These are phyloP conservation scores for Helostoma temminkii DNA, from an alignment of 2,797 vertebrate species.

Conservation along the genomic window DNA sequence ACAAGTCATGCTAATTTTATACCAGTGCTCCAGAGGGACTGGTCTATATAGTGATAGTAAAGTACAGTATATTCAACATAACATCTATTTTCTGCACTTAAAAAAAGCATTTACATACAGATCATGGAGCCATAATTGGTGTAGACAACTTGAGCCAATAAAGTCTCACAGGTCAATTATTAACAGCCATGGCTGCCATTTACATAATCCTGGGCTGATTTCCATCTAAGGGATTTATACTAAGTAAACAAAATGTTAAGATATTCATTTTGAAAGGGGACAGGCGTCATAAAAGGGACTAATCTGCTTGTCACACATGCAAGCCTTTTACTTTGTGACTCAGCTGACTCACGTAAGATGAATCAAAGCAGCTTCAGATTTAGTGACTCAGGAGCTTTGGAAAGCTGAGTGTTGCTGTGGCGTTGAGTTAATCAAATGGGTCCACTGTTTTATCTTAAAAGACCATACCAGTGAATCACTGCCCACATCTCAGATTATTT, in stretches of 20 bases:
- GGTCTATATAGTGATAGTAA: not conserved
- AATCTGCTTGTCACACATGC: conserved; percentile 63
- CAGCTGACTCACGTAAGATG: conserved; percentile 60
- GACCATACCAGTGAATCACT: conserved; percentile 15
- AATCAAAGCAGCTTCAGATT: conserved; percentile 58
- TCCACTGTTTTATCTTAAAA: conserved; percentile 46
- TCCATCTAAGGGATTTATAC: conserved; percentile 63
- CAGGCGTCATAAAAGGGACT: conserved; percentile 56
- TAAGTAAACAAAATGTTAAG: conserved; percentile 63
- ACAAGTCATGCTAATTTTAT: conserved; percentile 8
- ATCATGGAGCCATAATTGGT: conserved; percentile 49
- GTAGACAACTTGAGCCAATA: conserved; percentile 72
- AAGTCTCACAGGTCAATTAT: conserved; percentile 79
- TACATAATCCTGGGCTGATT: conserved; percentile 63
- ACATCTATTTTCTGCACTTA: conserved; percentile 62
- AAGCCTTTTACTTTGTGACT: conserved; percentile 41
- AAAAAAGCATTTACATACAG: conserved; percentile 66
- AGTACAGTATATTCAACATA: conserved; percentile 30
- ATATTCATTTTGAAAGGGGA: conserved; percentile 60
- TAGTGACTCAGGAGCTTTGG: conserved; percentile 42
- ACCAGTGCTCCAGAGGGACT: not conserved
- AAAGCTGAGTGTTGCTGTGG: conserved; percentile 30
- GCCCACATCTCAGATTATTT: conserved; percentile 14
- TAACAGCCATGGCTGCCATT: conserved; percentile 56
- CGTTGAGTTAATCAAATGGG: conserved; percentile 49